These are phyloP conservation scores for Cavia aperea DNA, from an alignment of 2,113 vertebrate species.

Conservation along the genomic window DNA sequence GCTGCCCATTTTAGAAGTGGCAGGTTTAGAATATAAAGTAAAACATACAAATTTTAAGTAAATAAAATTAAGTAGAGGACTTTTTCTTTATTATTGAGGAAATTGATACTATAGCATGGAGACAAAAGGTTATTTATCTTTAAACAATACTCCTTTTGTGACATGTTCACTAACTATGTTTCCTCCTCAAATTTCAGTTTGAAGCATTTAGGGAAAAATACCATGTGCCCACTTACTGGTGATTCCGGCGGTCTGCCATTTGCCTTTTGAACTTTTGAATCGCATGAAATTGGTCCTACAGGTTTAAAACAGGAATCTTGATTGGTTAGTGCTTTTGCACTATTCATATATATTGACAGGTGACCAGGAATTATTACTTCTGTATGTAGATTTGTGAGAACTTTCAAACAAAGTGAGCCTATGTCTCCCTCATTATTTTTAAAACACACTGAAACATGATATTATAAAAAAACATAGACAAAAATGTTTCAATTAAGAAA, in stretches of 20 bases:
- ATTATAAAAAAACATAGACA: conserved; percentile 1
- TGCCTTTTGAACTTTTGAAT: conserved; percentile 40
- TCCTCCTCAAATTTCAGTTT: conserved; percentile 58
- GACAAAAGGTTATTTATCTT: conserved; percentile 59
- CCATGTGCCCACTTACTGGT: conserved; percentile 41
- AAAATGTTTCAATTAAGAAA: neutral
- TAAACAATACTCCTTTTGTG: conserved; percentile 64
- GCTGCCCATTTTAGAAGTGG: conserved; percentile 26
- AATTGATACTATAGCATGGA: conserved; percentile 31
- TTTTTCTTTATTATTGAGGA: conserved; percentile 8
- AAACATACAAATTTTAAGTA: conserved; percentile 39
- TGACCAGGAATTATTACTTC: neutral
- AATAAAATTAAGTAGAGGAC: conserved; percentile 32
- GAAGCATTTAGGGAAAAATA: conserved; percentile 43
- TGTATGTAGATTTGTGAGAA: conserved; percentile 21
- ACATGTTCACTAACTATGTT: conserved; percentile 6
- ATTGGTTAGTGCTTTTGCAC: neutral
- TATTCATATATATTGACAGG: conserved; percentile 2
- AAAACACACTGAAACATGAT: neutral
- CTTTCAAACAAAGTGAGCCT: neutral
- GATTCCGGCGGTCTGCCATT: neutral
- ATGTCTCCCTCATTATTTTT: neutral
- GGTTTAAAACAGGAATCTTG: conserved; percentile 25
- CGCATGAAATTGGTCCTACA: neutral
- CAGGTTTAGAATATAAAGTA: neutral